Evolutionary conservation across 2,113 vertebrate species (phyloP), one percentile per base, ranked within the genome.

Genomic region (Scomber scombrus): DNA sequence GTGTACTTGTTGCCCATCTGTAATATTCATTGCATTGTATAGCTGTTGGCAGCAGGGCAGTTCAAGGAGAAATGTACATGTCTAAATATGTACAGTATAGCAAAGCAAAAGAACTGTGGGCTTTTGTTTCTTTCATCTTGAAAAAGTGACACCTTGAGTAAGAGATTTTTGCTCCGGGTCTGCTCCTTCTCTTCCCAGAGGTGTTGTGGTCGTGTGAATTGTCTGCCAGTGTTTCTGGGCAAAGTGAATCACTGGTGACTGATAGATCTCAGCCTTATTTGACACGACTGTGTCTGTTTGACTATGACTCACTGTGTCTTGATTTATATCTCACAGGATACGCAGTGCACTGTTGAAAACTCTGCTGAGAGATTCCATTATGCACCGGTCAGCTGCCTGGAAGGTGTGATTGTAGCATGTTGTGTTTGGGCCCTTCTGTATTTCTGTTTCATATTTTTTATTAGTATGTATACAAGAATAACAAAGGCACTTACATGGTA

Each of bases 241-340:
- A 74, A 63, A 86, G 67, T 93, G 91, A 91, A 75, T 93, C 87
- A 86, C 70, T 85, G 71, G 34, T 82, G 73, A 78, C 74, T 74
- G 85, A 82, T 81, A 63, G 75, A 88, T 80, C 70, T 85, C 73
- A 54, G 62, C 29, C 21, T 50, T 69, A 55, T 71, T 86, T 92
- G 85, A 82, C 74, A 80, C 62, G 47, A 52, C 55, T 67, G 58
- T 71, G 80, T 49, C 43, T 82, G 73, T 83, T 76, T 88, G 86
- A 68, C 77, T 61, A 19, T 87, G 88, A 88, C 69, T 90, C 81
- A 86, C 19, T n/a, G 49, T 65, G 52, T 76, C 65, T 78, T 79
- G 62, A 74, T 83, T 71, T 85, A 43, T 51, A 29, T 62, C 66
- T 74, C 76, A 51, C 71, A 70, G 77, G 71, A 80, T 78, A 52